These are phyloP conservation scores for Chymomyza procnemis DNA, from an alignment of 2,888 invertebrate genomes.

Conservation along the genomic window DNA sequence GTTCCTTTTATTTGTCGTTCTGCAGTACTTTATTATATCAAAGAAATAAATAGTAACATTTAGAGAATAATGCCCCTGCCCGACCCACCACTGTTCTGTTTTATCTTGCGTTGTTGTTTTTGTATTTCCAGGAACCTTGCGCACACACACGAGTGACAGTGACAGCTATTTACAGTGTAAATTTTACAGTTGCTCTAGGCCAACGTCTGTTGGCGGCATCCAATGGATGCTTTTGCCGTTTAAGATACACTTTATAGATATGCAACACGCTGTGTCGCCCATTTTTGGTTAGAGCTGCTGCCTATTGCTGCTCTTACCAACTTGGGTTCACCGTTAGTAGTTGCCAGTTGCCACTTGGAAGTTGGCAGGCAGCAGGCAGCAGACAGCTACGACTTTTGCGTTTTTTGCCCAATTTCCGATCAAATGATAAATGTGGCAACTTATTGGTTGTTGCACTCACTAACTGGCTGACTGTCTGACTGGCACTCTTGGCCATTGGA, in stretches of 20 bases:
- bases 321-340: constrained; percentile 37
- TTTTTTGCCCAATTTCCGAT: constrained; percentile 46
- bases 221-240: constrained; percentile 30
- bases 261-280: constrained; percentile 52
- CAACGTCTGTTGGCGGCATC: background rate
- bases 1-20: too few relatives aligned
- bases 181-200: constrained; percentile 4
- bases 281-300: constrained; percentile 46
- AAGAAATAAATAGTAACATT: too few relatives aligned
- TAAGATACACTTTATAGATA: constrained; percentile 58
- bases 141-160: constrained; percentile 31
- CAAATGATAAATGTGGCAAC: constrained; percentile 57
- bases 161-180: constrained; percentile 15
- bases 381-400: background rate
- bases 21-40: too few relatives aligned
- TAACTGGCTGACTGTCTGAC: constrained; percentile 27
- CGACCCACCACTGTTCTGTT: too few relatives aligned
- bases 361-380: constrained; percentile 3
- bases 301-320: constrained; percentile 19
- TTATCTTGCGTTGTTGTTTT: background rate
- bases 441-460: constrained; percentile 48
- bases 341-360: constrained; percentile 32
- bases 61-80: too few relatives aligned
- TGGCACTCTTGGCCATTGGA: constrained; percentile 19
- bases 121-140: constrained; percentile 28